Conservation (phyloP, 2,113 vertebrate species). For the Cyanoramphus novaezelandiae region DNA sequence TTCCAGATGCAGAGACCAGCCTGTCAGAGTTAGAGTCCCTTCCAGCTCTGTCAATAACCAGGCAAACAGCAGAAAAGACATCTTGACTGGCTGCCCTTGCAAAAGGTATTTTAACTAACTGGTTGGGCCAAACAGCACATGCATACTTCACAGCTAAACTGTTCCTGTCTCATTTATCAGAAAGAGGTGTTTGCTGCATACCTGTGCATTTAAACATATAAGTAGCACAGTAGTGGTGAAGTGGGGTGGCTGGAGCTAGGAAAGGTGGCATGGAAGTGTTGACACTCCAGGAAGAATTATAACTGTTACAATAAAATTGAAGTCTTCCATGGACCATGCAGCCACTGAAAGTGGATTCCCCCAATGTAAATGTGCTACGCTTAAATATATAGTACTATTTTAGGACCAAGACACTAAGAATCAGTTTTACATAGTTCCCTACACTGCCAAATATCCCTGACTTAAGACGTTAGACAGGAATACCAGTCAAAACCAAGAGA, state of each 20-base stretch:
- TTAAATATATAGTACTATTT: background rate
- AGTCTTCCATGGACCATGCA: background rate
- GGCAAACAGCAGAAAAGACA: background rate
- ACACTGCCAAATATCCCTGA: background rate
- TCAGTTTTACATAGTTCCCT: background rate
- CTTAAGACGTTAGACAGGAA: fast-evolving
- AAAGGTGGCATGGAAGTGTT: background rate
- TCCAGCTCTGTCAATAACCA: background rate
- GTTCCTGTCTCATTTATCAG: background rate
- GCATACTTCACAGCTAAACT: background rate
- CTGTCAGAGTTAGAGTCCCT: background rate
- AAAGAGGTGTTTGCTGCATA: fast-evolving
- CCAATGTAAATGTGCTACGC: background rate
- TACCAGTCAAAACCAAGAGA: background rate
- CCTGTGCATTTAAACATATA: fast-evolving
- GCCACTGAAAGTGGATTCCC: background rate
- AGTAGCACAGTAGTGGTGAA: background rate
- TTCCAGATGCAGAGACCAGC: background rate
- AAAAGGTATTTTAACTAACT: background rate
- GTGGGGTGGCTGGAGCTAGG: background rate
- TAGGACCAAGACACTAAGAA: background rate
- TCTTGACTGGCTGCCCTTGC: background rate
- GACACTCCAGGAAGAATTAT: background rate
- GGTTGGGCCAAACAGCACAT: too few relatives aligned
- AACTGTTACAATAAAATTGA: background rate